Percentiles rank a stretch among this genome's conserved stretches.
Conservation (phyloP, 2,888 invertebrate genomes). For the Mesorhabditis belari region DNA sequence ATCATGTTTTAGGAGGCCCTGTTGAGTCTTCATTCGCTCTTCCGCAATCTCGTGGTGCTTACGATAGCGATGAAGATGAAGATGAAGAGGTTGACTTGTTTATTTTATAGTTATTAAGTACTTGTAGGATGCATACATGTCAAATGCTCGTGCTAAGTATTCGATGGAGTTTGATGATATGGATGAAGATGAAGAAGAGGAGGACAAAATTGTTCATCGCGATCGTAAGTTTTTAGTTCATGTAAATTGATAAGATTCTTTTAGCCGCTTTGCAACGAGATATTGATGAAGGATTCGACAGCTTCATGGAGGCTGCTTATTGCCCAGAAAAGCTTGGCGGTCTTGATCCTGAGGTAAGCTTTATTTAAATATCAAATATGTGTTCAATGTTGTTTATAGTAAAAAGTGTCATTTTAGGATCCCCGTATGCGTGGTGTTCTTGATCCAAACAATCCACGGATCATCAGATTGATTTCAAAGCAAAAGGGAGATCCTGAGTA, state of each 20-base stretch:
- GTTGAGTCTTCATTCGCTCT: neutral
- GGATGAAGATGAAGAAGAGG: conserved; percentile 27
- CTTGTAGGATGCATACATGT: neutral
- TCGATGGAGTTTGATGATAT: conserved; percentile 18
- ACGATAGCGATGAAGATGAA: conserved; percentile 12
- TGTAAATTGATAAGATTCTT: neutral
- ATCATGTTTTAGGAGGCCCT: conserved; percentile 17
- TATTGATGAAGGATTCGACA: conserved; percentile 30
- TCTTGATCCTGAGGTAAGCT: conserved; percentile 55
- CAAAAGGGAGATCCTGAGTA: conserved; percentile 62
- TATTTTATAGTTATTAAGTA: no score
- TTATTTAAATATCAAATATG: conserved; percentile 9
- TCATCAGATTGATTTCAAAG: conserved; percentile 70
- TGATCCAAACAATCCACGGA: conserved; percentile 65
- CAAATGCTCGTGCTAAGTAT: conserved; percentile 2
- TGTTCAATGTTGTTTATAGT: neutral
- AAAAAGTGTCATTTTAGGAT: neutral
- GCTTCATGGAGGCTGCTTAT: conserved; percentile 29
- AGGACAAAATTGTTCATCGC: conserved; percentile 16
- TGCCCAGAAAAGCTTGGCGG: conserved; percentile 26
- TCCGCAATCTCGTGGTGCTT: conserved; percentile 3
- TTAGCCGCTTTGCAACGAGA: conserved; percentile 13
- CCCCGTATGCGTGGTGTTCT: conserved; percentile 61
- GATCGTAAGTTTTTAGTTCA: neutral
- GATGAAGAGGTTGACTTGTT: conserved; percentile 13